A percentile compares a stretch with the other conserved stretches of the same genome.
These are phyloP conservation scores for Spilogale gracilis DNA, from an alignment of 2,113 vertebrate genomes.

Conservation along the genomic window DNA sequence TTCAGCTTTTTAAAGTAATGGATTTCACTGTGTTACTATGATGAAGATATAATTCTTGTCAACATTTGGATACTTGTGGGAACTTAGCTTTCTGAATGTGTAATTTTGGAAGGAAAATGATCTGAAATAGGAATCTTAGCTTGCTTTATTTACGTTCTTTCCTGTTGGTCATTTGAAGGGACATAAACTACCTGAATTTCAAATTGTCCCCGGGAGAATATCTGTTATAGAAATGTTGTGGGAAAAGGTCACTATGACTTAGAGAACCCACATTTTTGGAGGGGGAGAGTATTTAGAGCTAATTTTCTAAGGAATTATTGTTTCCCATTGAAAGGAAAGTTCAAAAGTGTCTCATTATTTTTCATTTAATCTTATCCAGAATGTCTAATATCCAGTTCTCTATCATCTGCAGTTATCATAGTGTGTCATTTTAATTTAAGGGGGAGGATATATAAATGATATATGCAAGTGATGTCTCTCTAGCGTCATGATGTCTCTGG, in stretches of 20 bases:
- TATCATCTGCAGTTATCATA: not conserved
- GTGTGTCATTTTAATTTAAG: not conserved
- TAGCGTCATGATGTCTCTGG: not conserved
- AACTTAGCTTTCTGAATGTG: not conserved
- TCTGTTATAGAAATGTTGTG: constrained; percentile 28
- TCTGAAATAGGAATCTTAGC: not conserved
- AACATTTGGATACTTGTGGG: not conserved
- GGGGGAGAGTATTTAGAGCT: not conserved
- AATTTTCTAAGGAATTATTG: constrained; percentile 17
- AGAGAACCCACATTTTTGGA: not conserved
- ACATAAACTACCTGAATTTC: not conserved
- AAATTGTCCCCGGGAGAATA: not conserved
- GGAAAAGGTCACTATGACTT: not conserved
- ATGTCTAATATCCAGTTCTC: not conserved
- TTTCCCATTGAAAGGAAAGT: constrained; percentile 11
- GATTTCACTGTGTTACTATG: not conserved
- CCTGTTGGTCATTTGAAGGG: not conserved
- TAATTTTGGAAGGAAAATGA: not conserved
- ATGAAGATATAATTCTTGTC: not conserved
- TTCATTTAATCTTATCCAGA: not conserved
- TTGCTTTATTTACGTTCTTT: not conserved
- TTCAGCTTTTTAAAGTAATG: constrained; percentile 10
- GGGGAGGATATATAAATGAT: not conserved
- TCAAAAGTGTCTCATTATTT: not conserved
- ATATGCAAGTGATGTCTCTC: not conserved